Conservation (phyloP, 1,140 invertebrate species). For the Dendroctonus valens region DNA sequence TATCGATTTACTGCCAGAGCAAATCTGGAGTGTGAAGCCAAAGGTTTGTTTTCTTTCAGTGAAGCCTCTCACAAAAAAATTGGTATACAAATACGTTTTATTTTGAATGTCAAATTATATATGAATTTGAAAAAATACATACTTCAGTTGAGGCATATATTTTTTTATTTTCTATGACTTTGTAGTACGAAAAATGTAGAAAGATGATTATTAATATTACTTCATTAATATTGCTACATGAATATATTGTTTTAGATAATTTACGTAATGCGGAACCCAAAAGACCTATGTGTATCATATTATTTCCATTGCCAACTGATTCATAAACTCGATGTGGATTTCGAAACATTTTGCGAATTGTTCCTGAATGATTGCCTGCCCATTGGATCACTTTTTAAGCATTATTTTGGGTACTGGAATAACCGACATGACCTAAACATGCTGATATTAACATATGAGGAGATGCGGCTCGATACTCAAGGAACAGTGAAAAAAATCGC, state of each 20-base stretch:
- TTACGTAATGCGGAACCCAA: conserved; percentile 89
- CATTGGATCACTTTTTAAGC: conserved; percentile 57
- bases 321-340: conserved; percentile 67
- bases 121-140: too few species aligned
- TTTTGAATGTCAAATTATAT: too few species aligned
- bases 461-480: conserved; percentile 73
- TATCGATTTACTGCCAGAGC: conserved; percentile 66
- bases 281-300: conserved; percentile 90
- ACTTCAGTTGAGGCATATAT: too few species aligned
- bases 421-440: conserved; percentile 71
- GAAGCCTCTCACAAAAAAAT: too few species aligned
- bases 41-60: conserved; percentile 56
- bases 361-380: conserved; percentile 64
- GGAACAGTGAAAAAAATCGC: conserved; percentile 66
- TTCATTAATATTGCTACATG: too few species aligned
- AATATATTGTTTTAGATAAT: conserved; percentile 68
- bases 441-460: conserved; percentile 81
- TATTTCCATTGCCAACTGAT: conserved; percentile 81
- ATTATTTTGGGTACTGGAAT: conserved; percentile 72
- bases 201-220: neutral
- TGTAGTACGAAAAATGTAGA: neutral
- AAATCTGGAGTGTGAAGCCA: conserved; percentile 67
- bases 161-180: too few species aligned
- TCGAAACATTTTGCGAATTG: conserved; percentile 79
- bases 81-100: too few species aligned